Evolutionary conservation across 2,888 invertebrate species (phyloP).

Genomic region (Helleia helle): DNA sequence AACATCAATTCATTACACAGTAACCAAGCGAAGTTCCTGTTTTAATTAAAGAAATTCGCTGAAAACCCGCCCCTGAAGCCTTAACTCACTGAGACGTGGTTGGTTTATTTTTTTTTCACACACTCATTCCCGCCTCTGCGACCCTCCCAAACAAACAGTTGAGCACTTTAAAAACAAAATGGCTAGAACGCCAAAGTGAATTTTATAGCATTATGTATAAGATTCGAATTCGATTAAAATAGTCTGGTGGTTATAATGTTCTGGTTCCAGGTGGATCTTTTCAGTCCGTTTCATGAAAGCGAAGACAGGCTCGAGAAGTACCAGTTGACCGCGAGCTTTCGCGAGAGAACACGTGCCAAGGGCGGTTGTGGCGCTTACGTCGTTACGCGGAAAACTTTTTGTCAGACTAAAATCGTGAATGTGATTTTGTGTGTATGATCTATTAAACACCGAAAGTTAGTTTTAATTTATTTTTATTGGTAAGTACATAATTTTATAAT

Average conservation of each 20-base stretch:
- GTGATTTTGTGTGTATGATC: not conserved
- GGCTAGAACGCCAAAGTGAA: constrained; percentile 16
- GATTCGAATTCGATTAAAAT: constrained; percentile 17
- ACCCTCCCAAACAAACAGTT: constrained; percentile 72
- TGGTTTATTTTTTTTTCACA: constrained; percentile 72
- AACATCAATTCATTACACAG: constrained; percentile 58
- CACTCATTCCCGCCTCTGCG: constrained; percentile 72
- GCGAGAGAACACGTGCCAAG: constrained; percentile 42
- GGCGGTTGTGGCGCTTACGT: constrained; percentile 21
- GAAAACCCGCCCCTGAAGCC: constrained; percentile 66
- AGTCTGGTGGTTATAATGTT: constrained; percentile 31
- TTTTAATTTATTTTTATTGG: not conserved
- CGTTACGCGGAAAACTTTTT: constrained; percentile 53
- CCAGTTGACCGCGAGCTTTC: constrained; percentile 68
- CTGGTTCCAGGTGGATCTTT: constrained; percentile 30
- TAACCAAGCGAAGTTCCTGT: constrained; percentile 51
- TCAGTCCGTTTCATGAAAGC: constrained; percentile 70
- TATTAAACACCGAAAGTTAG: not conserved
- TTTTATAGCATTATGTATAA: constrained; percentile 1
- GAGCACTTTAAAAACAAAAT: constrained; percentile 66
- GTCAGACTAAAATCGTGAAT: constrained; percentile 14
- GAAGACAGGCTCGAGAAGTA: constrained; percentile 49
- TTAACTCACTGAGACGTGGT: constrained; percentile 70
- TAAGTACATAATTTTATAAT: not conserved
- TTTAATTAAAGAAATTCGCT: constrained; percentile 70